Percentiles rank a stretch among this genome's conserved stretches.
phyloP scores from a whole-genome alignment of 2,113 vertebrate genomes.

The Corvus hawaiiensis region DNA sequence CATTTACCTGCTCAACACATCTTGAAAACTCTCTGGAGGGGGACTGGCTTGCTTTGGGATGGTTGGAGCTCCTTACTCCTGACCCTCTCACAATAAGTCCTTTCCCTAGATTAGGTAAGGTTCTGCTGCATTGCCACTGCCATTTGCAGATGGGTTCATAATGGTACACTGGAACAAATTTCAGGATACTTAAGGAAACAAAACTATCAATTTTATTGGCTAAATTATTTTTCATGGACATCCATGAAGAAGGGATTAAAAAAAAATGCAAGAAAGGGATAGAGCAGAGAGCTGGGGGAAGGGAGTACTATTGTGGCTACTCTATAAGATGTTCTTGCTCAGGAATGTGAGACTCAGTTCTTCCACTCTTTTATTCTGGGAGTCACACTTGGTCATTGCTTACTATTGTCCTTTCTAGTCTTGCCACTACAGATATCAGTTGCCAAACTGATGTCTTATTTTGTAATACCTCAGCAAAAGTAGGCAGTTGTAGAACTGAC shows the following conservation, averaged over 20 bases:
- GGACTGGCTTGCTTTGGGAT: not conserved
- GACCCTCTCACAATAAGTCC: not conserved
- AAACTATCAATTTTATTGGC: not conserved
- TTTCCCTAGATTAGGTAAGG: not conserved
- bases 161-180: not conserved
- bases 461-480: not conserved
- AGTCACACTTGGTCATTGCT: not conserved
- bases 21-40: not conserved
- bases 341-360: not conserved
- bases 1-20: not conserved
- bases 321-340: not conserved
- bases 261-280: not conserved
- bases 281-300: not conserved
- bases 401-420: not conserved
- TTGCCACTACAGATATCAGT: not conserved
- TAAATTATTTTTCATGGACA: not conserved
- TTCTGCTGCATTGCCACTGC: not conserved
- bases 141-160: not conserved
- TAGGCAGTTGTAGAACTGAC: not conserved
- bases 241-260: not conserved
- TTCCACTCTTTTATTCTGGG: not conserved
- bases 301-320: not conserved
- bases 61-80: not conserved
- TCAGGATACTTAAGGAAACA: not conserved
- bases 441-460: not conserved